These are phyloP conservation scores for Aphis gossypii DNA, from an alignment of 1,140 invertebrate species.

Conservation along the genomic window DNA sequence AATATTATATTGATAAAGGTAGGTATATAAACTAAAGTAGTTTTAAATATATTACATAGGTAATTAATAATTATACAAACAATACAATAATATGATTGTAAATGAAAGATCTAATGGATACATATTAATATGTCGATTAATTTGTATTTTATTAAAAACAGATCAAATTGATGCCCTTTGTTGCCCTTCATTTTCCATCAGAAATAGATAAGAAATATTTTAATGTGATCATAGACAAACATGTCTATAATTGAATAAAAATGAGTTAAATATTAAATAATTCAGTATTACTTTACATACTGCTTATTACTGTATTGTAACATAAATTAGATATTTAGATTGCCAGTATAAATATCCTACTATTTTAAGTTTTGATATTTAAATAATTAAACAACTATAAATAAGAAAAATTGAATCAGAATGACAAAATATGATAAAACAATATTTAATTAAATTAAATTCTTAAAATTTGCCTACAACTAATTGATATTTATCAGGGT, in stretches of 20 bases:
- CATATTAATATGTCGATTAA: neutral
- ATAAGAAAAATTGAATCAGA: neutral
- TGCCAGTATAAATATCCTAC: neutral
- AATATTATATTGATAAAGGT: no score
- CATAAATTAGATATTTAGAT: neutral
- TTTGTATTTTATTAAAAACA: neutral
- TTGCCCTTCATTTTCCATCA: neutral
- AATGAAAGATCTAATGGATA: neutral
- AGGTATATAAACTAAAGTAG: neutral
- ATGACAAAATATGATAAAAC: neutral
- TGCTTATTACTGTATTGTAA: neutral
- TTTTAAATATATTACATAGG: no score
- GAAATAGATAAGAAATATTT: constrained; percentile 25
- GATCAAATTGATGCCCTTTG: constrained; percentile 6
- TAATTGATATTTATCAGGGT: neutral
- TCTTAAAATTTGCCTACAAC: neutral
- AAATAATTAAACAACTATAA: neutral
- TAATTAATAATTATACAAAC: neutral
- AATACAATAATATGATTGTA: neutral
- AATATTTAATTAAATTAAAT: neutral
- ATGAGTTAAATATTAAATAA: no score
- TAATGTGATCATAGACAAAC: neutral
- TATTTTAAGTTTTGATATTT: neutral
- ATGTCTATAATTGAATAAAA: neutral
- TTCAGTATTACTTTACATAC: neutral